Conservation (phyloP, 2,888 invertebrate genomes). For the Aphrophora alni region DNA sequence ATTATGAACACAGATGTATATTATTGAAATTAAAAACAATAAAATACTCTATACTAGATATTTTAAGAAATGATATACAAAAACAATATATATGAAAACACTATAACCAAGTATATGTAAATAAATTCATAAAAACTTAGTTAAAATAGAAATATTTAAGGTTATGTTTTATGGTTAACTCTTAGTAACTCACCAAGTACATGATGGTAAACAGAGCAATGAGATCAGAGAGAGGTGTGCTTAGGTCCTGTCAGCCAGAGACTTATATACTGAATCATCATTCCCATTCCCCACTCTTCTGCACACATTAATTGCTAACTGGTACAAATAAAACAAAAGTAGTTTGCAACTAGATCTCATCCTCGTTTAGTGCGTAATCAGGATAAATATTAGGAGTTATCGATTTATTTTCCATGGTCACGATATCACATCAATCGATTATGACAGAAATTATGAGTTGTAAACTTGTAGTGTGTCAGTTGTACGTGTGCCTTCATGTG, state of each 20-base stretch:
- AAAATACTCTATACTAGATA: too few species aligned
- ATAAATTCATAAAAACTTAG: too few species aligned
- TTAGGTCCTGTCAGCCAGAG: background rate
- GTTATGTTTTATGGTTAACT: too few species aligned
- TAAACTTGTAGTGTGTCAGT: background rate
- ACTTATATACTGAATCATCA: background rate
- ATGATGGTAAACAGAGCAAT: background rate
- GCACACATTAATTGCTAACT: constrained; percentile 9
- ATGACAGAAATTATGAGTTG: background rate
- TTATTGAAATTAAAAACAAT: too few species aligned
- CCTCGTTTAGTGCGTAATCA: background rate
- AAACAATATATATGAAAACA: too few species aligned
- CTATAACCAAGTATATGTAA: too few species aligned
- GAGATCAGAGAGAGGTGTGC: constrained; percentile 9
- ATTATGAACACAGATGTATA: too few species aligned
- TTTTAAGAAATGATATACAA: too few species aligned
- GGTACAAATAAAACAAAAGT: constrained; percentile 9
- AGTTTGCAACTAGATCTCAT: constrained; percentile 6
- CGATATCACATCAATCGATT: background rate
- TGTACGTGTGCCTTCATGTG: background rate
- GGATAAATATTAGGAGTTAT: background rate
- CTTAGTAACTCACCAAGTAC: background rate
- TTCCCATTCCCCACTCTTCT: background rate
- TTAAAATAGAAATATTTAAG: too few species aligned
- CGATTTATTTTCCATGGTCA: background rate